Percentiles rank a stretch among this genome's conserved stretches.
Evolutionary conservation across 2,888 invertebrate genomes (phyloP).

Genomic region (Plagodis dolabraria): DNA sequence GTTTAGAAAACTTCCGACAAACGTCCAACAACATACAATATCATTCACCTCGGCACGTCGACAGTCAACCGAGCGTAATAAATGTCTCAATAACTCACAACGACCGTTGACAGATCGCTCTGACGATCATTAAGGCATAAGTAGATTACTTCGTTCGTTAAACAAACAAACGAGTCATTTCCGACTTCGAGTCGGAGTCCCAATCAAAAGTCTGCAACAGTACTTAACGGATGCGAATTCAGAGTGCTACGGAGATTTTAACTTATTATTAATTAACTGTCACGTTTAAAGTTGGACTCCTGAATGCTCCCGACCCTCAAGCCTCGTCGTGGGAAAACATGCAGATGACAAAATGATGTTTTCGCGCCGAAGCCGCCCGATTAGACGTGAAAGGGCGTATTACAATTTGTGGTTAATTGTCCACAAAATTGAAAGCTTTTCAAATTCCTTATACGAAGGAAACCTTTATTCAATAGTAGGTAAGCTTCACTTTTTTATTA

Average conservation of each 20-base stretch:
- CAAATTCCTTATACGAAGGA: constrained; percentile 15
- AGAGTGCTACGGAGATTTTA: constrained; percentile 51
- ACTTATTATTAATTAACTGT: constrained; percentile 69
- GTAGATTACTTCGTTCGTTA: constrained; percentile 56
- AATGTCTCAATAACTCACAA: constrained; percentile 60
- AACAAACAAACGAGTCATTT: constrained; percentile 36
- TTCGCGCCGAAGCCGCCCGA: constrained; percentile 46
- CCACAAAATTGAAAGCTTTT: constrained; percentile 34
- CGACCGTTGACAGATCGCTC: constrained; percentile 54
- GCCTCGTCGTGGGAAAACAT: constrained; percentile 47
- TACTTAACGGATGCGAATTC: constrained; percentile 53
- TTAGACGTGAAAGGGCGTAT: constrained; percentile 53
- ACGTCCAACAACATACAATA: constrained; percentile 45
- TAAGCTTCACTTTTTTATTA: too few species aligned
- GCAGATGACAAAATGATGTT: constrained; percentile 54
- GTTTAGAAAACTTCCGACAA: constrained; percentile 46
- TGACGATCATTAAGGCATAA: constrained; percentile 53
- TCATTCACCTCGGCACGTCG: constrained; percentile 51
- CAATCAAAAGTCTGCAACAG: constrained; percentile 66
- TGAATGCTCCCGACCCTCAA: constrained; percentile 5
- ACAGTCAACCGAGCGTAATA: constrained; percentile 55
- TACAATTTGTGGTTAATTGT: constrained; percentile 45
- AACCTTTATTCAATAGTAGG: too few species aligned
- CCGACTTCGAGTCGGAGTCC: constrained; percentile 42
- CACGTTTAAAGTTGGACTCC: constrained; percentile 39